A percentile compares a stretch with the other conserved stretches of the same genome.
Conservation (phyloP, 2,113 vertebrate species). For the human region GRCh38 chr9:80673001-80673500, state of each 20-base stretch:
- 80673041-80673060: background rate
- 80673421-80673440: background rate
- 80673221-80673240: background rate
- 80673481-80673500: conserved; percentile 55
- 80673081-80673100: too few relatives aligned
- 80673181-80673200: background rate
- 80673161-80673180: background rate
- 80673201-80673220: background rate
- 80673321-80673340: background rate
- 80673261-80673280: background rate
- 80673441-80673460: background rate
- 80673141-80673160: background rate
- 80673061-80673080: too few relatives aligned
- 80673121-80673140: background rate
- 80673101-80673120: background rate
- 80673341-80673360: background rate
- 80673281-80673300: background rate
- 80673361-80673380: background rate
- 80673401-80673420: conserved; percentile 5
- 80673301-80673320: background rate
- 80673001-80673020: background rate
- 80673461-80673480: conserved; percentile 57
- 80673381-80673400: conserved; percentile 19
- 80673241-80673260: background rate
- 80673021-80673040: background rate